Percentiles rank a stretch among this genome's conserved stretches.
Conservation (phyloP, 2,797 vertebrate genomes). For the Poeciliopsis infans region DNA sequence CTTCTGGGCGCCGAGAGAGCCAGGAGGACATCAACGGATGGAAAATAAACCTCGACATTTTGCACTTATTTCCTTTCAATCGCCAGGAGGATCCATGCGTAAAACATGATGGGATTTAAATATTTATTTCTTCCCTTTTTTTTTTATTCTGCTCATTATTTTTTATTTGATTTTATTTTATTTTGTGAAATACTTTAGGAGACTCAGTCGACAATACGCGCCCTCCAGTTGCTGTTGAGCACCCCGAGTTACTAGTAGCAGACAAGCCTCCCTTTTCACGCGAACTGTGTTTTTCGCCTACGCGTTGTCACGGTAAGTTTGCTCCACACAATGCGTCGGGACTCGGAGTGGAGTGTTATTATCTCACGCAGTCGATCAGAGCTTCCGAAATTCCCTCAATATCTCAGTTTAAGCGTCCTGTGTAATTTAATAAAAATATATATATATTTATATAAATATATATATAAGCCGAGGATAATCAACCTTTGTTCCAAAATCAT, state of each 20-base stretch:
- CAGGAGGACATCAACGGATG: conserved; percentile 58
- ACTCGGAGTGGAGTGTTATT: conserved; percentile 71
- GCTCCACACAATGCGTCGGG: conserved; percentile 77
- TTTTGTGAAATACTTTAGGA: conserved; percentile 44
- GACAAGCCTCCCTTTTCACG: conserved; percentile 81
- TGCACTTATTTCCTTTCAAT: neutral
- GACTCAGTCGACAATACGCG: conserved; percentile 45
- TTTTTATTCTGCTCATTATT: neutral
- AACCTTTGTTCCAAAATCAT: neutral
- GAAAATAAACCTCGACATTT: neutral
- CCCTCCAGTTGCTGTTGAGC: conserved; percentile 63
- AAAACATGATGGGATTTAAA: conserved; percentile 5
- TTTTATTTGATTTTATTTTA: conserved; percentile 8
- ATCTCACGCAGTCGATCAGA: conserved; percentile 44
- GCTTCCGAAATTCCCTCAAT: conserved; percentile 5
- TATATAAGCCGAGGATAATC: neutral
- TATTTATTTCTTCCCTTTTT: neutral
- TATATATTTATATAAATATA: neutral
- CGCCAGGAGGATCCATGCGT: conserved; percentile 2
- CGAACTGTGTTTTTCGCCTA: conserved; percentile 84
- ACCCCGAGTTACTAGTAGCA: conserved; percentile 75
- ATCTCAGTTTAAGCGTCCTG: neutral
- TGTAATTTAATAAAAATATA: neutral
- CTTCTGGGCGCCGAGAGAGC: conserved; percentile 76
- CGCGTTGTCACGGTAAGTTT: conserved; percentile 88